Evolutionary conservation across 1,140 invertebrate genomes (phyloP).

Genomic region (Palaemon carinicauda): DNA sequence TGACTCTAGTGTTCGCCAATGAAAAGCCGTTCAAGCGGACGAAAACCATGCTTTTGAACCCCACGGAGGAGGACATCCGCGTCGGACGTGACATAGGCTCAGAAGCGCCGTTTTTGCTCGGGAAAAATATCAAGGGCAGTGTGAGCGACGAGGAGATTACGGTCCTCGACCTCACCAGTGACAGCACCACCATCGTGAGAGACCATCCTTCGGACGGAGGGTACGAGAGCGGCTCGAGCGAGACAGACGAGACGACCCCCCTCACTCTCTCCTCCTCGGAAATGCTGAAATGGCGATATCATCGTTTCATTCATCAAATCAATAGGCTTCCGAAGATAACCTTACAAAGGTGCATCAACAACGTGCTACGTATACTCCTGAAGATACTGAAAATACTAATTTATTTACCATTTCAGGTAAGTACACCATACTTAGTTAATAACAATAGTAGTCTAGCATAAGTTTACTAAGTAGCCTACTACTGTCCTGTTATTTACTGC

Average conservation of each 20-base stretch:
- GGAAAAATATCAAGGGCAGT: not conserved
- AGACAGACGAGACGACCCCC: constrained; percentile 18
- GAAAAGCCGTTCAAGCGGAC: constrained; percentile 46
- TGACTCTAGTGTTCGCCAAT: constrained; percentile 59
- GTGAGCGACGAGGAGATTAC: not conserved
- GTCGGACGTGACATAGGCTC: not conserved
- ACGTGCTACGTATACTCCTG: not conserved
- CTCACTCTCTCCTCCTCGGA: constrained; percentile 15
- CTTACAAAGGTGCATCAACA: constrained; percentile 16
- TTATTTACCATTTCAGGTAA: constrained; percentile 9
- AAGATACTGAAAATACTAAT: not conserved
- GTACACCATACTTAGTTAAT: no score
- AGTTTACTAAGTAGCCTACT: no score
- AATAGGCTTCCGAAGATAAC: constrained; percentile 31
- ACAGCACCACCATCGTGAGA: not conserved
- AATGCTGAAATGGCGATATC: constrained; percentile 37
- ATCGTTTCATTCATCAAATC: constrained; percentile 20
- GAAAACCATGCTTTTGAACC: not conserved
- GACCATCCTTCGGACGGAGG: constrained; percentile 44
- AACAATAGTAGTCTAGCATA: no score
- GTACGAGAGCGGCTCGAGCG: constrained; percentile 39
- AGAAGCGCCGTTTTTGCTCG: not conserved
- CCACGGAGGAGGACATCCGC: not conserved
- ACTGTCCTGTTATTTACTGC: no score
- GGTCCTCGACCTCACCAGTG: constrained; percentile 24